Evolutionary conservation across 2,888 invertebrate species (phyloP).

Genomic region (Choristoneura rosaceana): DNA sequence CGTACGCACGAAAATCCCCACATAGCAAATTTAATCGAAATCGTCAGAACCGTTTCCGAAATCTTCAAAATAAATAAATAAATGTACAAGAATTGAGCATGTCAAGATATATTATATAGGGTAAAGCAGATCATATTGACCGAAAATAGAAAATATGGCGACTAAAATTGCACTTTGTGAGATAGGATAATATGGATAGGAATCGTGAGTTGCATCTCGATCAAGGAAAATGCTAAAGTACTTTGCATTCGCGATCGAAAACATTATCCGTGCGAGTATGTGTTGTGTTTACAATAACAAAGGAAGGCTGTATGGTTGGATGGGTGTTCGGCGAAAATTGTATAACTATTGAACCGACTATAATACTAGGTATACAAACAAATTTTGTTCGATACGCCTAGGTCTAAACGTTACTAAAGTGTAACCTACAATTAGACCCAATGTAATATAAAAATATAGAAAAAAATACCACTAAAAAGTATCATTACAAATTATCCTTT

Average conservation of each 20-base stretch:
- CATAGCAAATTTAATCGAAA: too few species aligned
- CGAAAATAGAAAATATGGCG: too few species aligned
- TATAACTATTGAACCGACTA: background rate
- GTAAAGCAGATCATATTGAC: too few species aligned
- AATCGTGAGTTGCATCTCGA: background rate
- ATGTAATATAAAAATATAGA: background rate
- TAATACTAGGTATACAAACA: background rate
- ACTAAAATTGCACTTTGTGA: too few species aligned
- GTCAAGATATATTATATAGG: too few species aligned
- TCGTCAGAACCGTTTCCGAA: too few species aligned
- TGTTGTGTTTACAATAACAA: conserved; percentile 3
- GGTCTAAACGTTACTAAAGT: background rate
- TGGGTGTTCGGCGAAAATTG: background rate
- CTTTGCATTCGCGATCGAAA: background rate
- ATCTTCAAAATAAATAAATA: too few species aligned
- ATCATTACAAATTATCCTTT: too few species aligned
- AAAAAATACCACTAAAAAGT: too few species aligned
- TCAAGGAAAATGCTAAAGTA: background rate
- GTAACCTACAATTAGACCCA: background rate
- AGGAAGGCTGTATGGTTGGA: conserved; percentile 4
- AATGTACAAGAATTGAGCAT: too few species aligned
- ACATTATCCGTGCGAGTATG: background rate
- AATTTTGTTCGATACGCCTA: background rate
- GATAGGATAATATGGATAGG: background rate
- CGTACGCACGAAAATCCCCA: too few species aligned